A percentile compares a stretch with the other conserved stretches of the same genome.
These are phyloP conservation scores for Pseudanteris insignis DNA, from an alignment of 2,888 invertebrate species.

Conservation along the genomic window DNA sequence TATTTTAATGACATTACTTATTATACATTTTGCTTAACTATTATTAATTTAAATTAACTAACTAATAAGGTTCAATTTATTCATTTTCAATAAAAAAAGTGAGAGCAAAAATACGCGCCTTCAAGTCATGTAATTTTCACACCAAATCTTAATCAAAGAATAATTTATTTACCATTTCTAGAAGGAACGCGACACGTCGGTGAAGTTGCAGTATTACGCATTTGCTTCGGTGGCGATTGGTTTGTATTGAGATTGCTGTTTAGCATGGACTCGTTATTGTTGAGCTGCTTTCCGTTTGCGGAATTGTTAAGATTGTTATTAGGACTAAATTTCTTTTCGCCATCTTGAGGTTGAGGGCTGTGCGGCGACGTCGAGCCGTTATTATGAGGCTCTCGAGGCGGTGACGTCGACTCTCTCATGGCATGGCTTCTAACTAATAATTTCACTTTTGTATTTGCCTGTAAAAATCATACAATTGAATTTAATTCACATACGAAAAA, in stretches of 20 bases:
- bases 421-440: constrained; percentile 89
- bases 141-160: too few relatives aligned
- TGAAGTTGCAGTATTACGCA: constrained; percentile 59
- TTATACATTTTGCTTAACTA: too few relatives aligned
- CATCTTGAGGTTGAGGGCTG: constrained; percentile 54
- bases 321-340: constrained; percentile 37
- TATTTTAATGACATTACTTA: too few relatives aligned
- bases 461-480: too few relatives aligned
- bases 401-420: constrained; percentile 82
- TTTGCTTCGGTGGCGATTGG: constrained; percentile 60
- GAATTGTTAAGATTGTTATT: constrained; percentile 52
- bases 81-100: too few relatives aligned
- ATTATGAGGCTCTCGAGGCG: constrained; percentile 68
- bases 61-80: too few relatives aligned
- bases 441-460: constrained; percentile 80
- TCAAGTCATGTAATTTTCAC: too few relatives aligned
- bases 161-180: constrained; percentile 60
- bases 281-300: constrained; percentile 51
- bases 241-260: constrained; percentile 59
- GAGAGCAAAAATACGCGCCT: too few relatives aligned
- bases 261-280: constrained; percentile 62
- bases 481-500: too few relatives aligned
- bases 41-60: too few relatives aligned
- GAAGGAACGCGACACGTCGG: constrained; percentile 60
- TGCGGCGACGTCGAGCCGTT: constrained; percentile 55